These are phyloP conservation scores for Girardinus metallicus DNA, from an alignment of 2,797 vertebrate species.

Conservation along the genomic window DNA sequence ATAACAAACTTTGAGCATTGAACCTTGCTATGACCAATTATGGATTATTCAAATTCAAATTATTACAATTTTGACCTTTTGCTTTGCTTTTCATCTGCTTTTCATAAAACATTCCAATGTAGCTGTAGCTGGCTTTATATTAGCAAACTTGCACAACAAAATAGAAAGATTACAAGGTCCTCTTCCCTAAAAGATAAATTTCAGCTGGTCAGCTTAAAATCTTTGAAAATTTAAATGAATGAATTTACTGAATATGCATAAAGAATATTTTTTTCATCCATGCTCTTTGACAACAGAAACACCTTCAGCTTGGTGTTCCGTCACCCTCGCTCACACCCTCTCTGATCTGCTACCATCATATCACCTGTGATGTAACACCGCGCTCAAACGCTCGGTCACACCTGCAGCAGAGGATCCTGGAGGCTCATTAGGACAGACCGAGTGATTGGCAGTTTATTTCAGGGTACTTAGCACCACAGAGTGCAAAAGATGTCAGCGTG, in stretches of 20 bases:
- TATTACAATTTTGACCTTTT: background rate
- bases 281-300: constrained; percentile 38
- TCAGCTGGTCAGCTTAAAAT: background rate
- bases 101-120: background rate
- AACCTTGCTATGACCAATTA: background rate
- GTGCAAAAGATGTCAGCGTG: constrained; percentile 9
- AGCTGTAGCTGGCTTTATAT: background rate
- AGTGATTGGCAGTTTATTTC: constrained; percentile 17
- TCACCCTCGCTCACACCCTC: background rate
- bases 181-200: background rate
- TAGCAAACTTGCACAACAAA: background rate
- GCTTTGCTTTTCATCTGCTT: background rate
- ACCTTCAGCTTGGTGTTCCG: constrained; percentile 26
- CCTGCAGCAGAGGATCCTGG: background rate
- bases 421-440: background rate
- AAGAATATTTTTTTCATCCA: constrained; percentile 1
- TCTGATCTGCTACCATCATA: constrained; percentile 5
- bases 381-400: background rate
- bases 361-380: constrained; percentile 14
- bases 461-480: constrained; percentile 1
- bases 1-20: background rate
- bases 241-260: background rate
- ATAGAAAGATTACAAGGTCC: background rate
- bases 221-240: background rate
- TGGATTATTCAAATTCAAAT: background rate